These are phyloP conservation scores for Peromyscus maniculatus DNA, from an alignment of 2,113 vertebrate species.

Conservation along the genomic window DNA sequence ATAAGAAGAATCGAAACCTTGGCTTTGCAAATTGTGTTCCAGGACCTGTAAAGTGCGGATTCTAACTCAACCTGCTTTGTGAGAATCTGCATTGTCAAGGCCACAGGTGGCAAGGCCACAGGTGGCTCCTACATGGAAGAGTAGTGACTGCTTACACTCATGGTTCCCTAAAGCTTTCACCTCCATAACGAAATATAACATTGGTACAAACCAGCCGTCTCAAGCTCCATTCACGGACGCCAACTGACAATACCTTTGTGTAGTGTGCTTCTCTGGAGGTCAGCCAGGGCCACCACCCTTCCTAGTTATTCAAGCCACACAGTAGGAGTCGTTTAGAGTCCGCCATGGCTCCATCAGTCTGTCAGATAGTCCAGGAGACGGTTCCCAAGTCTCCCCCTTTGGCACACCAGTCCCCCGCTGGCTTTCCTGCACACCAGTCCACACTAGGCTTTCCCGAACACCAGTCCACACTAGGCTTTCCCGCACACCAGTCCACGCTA, in stretches of 20 bases:
- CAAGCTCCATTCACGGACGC: background rate
- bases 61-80: background rate
- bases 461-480: no score
- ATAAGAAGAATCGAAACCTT: background rate
- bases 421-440: no score
- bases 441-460: no score
- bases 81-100: background rate
- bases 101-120: background rate
- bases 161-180: background rate
- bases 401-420: background rate
- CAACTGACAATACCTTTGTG: background rate
- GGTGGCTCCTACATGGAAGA: background rate
- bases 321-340: background rate
- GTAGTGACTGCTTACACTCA: background rate
- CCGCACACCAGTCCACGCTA: no score
- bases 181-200: background rate
- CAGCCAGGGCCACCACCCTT: background rate
- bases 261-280: background rate
- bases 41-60: background rate
- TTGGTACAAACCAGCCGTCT: background rate
- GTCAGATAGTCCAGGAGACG: background rate
- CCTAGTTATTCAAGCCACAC: background rate
- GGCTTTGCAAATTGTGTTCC: background rate
- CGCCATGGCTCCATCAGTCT: background rate
- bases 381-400: background rate